phyloP scores from a whole-genome alignment of 2,113 vertebrate species.

The Entelurus aequoreus region DNA sequence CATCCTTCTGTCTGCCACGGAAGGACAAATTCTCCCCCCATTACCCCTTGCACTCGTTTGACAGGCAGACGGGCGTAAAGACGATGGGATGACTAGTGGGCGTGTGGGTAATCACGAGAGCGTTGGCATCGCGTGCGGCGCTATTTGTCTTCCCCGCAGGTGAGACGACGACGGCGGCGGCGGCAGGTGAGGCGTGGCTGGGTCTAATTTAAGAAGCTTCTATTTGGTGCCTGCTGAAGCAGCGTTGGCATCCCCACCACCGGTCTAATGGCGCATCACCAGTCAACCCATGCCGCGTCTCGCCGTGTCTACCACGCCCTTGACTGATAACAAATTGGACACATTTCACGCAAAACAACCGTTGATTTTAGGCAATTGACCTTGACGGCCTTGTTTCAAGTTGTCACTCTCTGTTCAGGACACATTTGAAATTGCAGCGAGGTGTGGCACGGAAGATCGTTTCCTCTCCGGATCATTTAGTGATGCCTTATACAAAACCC shows the following conservation, averaged over 20 bases:
- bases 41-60: constrained; percentile 62
- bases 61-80: constrained; percentile 61
- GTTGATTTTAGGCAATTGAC: constrained; percentile 4
- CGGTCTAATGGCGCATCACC: constrained; percentile 57
- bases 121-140: constrained; percentile 36
- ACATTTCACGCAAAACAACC: neutral
- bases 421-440: too few relatives aligned
- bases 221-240: constrained; percentile 57
- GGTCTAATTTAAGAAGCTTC: constrained; percentile 56
- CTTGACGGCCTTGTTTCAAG: neutral
- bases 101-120: constrained; percentile 52
- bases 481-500: too few relatives aligned
- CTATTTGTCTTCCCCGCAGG: constrained; percentile 52
- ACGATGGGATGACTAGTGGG: constrained; percentile 36
- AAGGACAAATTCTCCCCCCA: constrained; percentile 61
- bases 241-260: constrained; percentile 47
- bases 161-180: constrained; percentile 25
- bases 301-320: constrained; percentile 24
- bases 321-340: constrained; percentile 9
- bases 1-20: constrained; percentile 46
- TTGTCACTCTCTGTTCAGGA: neutral
- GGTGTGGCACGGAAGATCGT: too few relatives aligned
- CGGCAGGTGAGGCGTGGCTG: constrained; percentile 48
- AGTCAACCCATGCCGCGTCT: constrained; percentile 16
- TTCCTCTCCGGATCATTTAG: too few relatives aligned